phyloP scores from a whole-genome alignment of 2,888 invertebrate genomes.

The Palloptera scutellata region DNA sequence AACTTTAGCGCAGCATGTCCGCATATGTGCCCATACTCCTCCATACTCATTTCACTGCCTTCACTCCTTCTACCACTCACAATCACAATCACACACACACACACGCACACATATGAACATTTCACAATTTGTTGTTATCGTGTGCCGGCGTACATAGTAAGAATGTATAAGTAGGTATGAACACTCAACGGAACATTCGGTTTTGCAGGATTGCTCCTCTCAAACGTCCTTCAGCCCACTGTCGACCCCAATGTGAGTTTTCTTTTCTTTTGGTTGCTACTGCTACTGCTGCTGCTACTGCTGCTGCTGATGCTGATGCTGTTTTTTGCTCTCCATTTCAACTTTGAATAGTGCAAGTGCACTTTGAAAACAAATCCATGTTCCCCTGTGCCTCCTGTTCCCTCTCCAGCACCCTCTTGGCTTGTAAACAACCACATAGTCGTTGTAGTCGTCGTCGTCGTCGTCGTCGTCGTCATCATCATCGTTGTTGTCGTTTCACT shows the following conservation, averaged over 20 bases:
- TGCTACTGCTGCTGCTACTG: not conserved
- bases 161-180: no score
- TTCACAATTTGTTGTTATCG: no score
- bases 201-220: constrained; percentile 31
- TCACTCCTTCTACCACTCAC: constrained; percentile 22
- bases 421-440: constrained; percentile 5
- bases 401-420: constrained; percentile 1
- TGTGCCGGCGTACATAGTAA: not conserved
- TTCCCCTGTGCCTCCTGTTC: constrained; percentile 20
- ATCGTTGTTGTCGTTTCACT: constrained; percentile 38
- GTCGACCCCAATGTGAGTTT: constrained; percentile 26
- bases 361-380: constrained; percentile 13
- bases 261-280: not conserved
- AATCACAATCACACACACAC: no score
- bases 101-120: no score
- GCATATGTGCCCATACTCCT: constrained; percentile 1
- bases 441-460: no score
- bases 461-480: constrained; percentile 6
- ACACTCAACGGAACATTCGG: constrained; percentile 29
- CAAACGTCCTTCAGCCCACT: constrained; percentile 40
- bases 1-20: not conserved
- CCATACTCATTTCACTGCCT: no score
- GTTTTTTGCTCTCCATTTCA: not conserved
- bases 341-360: constrained; percentile 36
- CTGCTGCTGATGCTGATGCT: not conserved